Conservation (phyloP, 2,888 invertebrate species). For the Melanargia galathea region DNA sequence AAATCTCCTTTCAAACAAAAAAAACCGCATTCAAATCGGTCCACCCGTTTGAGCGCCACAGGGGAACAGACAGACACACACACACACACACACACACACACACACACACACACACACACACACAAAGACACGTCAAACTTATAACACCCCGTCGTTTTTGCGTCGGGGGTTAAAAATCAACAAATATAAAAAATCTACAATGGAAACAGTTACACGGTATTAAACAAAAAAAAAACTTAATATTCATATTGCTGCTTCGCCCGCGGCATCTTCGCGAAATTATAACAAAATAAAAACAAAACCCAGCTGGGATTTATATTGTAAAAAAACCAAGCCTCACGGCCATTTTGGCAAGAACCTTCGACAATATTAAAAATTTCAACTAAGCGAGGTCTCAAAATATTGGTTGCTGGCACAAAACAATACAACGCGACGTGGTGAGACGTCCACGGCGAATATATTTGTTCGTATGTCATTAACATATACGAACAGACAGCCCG, state of each 20-base stretch:
- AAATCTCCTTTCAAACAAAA: no score
- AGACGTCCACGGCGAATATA: slow-evolving; percentile 60
- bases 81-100: no score
- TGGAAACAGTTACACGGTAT: slow-evolving; percentile 50
- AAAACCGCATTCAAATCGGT: no score
- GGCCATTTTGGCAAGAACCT: slow-evolving; percentile 51
- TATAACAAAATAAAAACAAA: slow-evolving; percentile 78
- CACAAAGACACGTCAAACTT: no score
- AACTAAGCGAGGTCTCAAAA: slow-evolving; percentile 43
- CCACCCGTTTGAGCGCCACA: no score
- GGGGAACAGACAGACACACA: no score
- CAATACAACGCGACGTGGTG: slow-evolving; percentile 58
- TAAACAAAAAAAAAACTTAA: slow-evolving; percentile 68
- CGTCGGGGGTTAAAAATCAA: no score
- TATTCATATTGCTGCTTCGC: slow-evolving; percentile 72
- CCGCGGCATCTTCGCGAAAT: slow-evolving; percentile 75
- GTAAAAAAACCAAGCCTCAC: slow-evolving; percentile 55
- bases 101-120: no score
- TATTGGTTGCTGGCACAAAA: slow-evolving; percentile 52
- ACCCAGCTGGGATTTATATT: slow-evolving; percentile 66
- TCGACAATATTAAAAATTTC: neutral
- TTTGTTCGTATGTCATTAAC: slow-evolving; percentile 70
- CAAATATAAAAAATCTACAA: slow-evolving; percentile 33
- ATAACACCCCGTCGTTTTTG: no score
- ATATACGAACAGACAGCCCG: slow-evolving; percentile 63